Conservation (phyloP, 2,797 vertebrate species). For the Thamnophis elegans region DNA sequence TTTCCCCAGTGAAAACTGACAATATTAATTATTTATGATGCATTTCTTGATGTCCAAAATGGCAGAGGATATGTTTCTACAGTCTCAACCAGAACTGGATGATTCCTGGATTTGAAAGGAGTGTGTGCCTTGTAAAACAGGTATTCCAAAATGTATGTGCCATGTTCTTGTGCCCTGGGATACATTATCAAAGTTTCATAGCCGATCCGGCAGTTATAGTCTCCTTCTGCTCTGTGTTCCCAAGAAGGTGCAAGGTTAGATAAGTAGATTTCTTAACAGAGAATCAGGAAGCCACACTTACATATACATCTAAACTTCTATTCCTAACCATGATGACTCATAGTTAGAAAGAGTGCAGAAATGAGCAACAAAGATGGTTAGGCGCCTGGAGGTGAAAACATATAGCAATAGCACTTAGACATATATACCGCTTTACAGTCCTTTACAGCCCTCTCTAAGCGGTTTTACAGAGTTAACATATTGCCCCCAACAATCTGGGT, state of each 20-base stretch:
- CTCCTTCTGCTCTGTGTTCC: neutral
- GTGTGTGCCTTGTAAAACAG: constrained; percentile 24
- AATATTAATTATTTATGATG: constrained; percentile 62
- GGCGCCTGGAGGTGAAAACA: neutral
- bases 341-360: neutral
- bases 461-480: no score
- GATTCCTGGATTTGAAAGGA: constrained; percentile 37
- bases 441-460: no score
- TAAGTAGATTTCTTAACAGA: neutral
- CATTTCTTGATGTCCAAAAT: constrained; percentile 64
- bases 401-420: neutral
- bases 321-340: neutral
- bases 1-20: constrained; percentile 63
- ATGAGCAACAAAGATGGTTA: neutral
- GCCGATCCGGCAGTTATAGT: neutral
- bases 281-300: neutral
- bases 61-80: constrained; percentile 51
- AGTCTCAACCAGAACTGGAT: constrained; percentile 42
- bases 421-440: no score
- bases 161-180: neutral
- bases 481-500: no score
- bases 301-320: neutral
- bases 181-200: neutral
- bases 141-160: constrained; percentile 37
- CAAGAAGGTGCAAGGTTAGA: neutral